These are phyloP conservation scores for Euphydryas editha DNA, from an alignment of 2,888 invertebrate genomes.

Conservation along the genomic window DNA sequence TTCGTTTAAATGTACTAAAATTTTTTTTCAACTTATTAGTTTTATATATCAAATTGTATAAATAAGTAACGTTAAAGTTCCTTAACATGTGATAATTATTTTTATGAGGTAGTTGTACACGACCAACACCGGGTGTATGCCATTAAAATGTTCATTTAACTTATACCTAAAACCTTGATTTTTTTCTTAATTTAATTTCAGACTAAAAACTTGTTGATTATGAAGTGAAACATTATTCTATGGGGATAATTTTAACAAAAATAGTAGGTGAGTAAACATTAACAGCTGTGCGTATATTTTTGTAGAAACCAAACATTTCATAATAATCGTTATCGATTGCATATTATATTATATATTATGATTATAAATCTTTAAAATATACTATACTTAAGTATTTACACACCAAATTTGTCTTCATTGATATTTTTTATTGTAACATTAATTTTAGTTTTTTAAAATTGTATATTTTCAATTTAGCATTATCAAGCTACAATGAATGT, in stretches of 20 bases:
- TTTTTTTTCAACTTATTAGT: conserved; percentile 11
- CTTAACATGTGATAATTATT: conserved; percentile 17
- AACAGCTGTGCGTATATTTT: conserved; percentile 32
- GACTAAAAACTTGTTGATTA: conserved; percentile 44
- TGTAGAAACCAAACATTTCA: conserved; percentile 13
- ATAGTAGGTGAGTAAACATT: conserved; percentile 57
- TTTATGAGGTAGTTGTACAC: conserved; percentile 22
- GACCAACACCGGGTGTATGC: conserved; percentile 42
- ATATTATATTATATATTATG: too few relatives aligned
- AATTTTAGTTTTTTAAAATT: neutral
- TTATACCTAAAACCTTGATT: conserved; percentile 39
- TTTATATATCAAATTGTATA: neutral
- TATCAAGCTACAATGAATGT: conserved; percentile 66
- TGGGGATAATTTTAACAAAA: conserved; percentile 54
- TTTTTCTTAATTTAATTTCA: conserved; percentile 46
- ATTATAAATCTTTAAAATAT: neutral
- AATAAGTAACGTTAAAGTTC: conserved; percentile 28
- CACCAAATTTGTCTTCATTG: neutral
- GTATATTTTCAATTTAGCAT: conserved; percentile 37
- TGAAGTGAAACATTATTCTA: conserved; percentile 54
- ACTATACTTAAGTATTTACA: neutral
- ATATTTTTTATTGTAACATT: neutral
- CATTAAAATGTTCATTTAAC: conserved; percentile 38
- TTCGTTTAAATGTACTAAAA: neutral
- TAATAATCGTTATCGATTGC: neutral